Evolutionary conservation across 2,797 vertebrate genomes (phyloP).

Genomic region (Delichon dasypus): DNA sequence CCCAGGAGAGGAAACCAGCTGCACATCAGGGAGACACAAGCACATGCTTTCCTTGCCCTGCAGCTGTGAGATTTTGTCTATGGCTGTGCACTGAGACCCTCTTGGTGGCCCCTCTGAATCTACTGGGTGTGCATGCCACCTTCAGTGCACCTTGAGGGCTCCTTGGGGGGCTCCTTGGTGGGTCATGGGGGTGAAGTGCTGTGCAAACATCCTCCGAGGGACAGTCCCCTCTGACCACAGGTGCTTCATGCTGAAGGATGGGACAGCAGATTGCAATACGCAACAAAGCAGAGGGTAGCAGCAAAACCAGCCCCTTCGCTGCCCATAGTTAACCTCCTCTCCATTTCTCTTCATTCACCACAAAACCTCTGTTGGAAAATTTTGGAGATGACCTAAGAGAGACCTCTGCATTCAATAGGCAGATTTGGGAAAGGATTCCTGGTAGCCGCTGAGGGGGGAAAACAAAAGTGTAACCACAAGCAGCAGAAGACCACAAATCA

Average conservation of each 20-base stretch:
- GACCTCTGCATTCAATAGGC: neutral
- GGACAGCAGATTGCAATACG: neutral
- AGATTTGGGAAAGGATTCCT: neutral
- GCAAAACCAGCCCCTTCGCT: neutral
- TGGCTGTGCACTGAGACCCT: neutral
- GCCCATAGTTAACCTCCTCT: neutral
- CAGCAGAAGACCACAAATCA: neutral
- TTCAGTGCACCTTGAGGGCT: neutral
- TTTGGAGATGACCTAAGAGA: neutral
- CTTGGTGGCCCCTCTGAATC: neutral
- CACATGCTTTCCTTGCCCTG: accelerated
- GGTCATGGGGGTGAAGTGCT: neutral
- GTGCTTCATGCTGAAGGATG: accelerated
- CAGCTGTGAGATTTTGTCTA: accelerated
- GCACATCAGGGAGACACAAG: neutral
- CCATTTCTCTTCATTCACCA: neutral
- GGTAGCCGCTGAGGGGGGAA: neutral
- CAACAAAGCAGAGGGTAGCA: neutral
- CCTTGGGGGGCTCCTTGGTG: neutral
- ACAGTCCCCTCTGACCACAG: neutral
- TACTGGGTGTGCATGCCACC: neutral
- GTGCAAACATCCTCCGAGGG: neutral
- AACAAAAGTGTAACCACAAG: neutral
- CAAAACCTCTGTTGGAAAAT: neutral
- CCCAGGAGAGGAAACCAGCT: neutral